These are phyloP conservation scores for Cecidostiba fungosa DNA, from an alignment of 2,888 invertebrate genomes.

Conservation along the genomic window DNA sequence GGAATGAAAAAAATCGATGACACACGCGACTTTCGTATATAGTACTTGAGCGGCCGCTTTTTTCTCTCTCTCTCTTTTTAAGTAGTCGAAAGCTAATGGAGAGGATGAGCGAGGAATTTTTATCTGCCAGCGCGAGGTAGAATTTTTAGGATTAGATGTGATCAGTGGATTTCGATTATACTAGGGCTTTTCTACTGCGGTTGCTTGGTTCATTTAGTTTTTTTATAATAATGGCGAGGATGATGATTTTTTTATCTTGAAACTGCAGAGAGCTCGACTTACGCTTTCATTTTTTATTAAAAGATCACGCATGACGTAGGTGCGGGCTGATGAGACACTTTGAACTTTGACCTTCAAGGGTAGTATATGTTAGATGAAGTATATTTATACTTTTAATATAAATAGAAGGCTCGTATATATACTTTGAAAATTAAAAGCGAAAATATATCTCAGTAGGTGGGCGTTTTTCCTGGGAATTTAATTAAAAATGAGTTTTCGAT, in stretches of 20 bases:
- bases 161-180: no score
- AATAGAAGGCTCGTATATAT: no score
- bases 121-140: background rate
- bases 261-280: background rate
- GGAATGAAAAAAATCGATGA: slow-evolving; percentile 41
- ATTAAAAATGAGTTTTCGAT: no score
- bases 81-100: background rate
- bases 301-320: background rate
- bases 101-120: background rate
- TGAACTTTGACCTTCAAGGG: background rate
- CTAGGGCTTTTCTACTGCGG: no score
- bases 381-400: no score
- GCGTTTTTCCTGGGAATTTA: no score
- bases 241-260: background rate
- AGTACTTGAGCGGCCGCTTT: background rate
- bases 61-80: no score
- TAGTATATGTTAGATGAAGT: no score
- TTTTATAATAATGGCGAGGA: background rate
- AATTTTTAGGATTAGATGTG: no score
- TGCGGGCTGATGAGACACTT: background rate
- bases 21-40: background rate
- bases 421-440: no score
- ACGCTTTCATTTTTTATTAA: background rate
- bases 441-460: no score
- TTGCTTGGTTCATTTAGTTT: no score